Percentiles rank a stretch among this genome's conserved stretches.
Evolutionary conservation across 1,140 invertebrate species (phyloP).

Genomic region (Cecropterus lyciades): DNA sequence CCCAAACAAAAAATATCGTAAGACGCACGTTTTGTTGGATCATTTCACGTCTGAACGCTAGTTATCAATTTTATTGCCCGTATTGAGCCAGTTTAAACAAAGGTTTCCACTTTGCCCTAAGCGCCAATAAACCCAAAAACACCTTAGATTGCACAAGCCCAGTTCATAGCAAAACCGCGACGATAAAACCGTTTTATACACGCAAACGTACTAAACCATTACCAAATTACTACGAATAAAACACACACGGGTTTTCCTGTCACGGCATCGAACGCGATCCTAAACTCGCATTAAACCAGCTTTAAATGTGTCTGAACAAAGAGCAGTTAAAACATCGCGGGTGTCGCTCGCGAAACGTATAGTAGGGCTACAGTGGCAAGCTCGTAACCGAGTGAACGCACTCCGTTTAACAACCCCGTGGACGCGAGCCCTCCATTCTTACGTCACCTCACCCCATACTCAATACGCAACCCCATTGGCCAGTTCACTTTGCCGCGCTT

Average conservation of each 20-base stretch:
- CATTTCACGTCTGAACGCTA: conserved; percentile 51
- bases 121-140: conserved; percentile 77
- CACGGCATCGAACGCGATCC: conserved; percentile 58
- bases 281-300: conserved; percentile 62
- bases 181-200: conserved; percentile 66
- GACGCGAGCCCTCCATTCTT: conserved; percentile 55
- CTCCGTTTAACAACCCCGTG: conserved; percentile 73
- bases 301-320: conserved; percentile 73
- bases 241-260: conserved; percentile 64
- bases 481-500: conserved; percentile 78
- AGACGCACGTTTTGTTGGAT: conserved; percentile 47
- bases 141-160: conserved; percentile 75
- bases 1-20: conserved; percentile 41
- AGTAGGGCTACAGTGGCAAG: conserved; percentile 60
- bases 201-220: conserved; percentile 60
- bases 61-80: conserved; percentile 70
- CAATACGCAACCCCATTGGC: conserved; percentile 58
- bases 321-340: conserved; percentile 65
- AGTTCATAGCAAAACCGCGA: conserved; percentile 69
- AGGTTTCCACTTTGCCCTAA: conserved; percentile 73
- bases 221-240: conserved; percentile 75
- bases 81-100: conserved; percentile 68
- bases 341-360: conserved; percentile 54
- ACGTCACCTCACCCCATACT: conserved; percentile 82
- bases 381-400: conserved; percentile 73